These are phyloP conservation scores for Euborellia annulipes DNA, from an alignment of 1,140 invertebrate species.

Conservation along the genomic window DNA sequence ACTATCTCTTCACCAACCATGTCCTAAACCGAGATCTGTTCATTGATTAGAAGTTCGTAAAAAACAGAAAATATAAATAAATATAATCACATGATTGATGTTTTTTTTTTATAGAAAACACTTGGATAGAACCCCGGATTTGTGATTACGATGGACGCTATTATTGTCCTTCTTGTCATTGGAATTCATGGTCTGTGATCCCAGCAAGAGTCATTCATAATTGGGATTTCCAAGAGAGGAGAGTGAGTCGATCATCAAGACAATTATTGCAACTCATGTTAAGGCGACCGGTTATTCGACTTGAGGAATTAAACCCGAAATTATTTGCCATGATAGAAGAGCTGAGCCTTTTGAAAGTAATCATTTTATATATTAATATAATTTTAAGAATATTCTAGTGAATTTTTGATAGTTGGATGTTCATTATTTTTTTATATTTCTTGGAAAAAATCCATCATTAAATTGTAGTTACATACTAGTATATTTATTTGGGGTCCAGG, in stretches of 20 bases:
- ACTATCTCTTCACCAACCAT: too few relatives aligned
- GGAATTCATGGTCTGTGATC: conserved; percentile 63
- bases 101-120: conserved; percentile 38
- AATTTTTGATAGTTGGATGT: too few relatives aligned
- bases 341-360: conserved; percentile 59
- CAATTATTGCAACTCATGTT: conserved; percentile 51
- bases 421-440: too few relatives aligned
- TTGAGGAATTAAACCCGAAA: conserved; percentile 66
- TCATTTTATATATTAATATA: too few relatives aligned
- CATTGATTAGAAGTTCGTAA: too few relatives aligned
- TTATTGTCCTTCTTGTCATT: conserved; percentile 83
- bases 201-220: conserved; percentile 82
- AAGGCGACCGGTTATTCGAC: conserved; percentile 57
- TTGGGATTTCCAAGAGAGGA: conserved; percentile 75
- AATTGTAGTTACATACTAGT: too few relatives aligned
- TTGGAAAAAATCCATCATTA: too few relatives aligned
- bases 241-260: conserved; percentile 53
- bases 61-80: too few relatives aligned
- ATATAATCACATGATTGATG: too few relatives aligned
- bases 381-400: too few relatives aligned
- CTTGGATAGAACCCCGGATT: conserved; percentile 49
- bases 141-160: conserved; percentile 84
- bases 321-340: conserved; percentile 77
- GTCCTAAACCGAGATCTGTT: too few relatives aligned
- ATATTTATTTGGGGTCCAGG: too few relatives aligned